phyloP scores from a whole-genome alignment of 2,113 vertebrate genomes.

The Acrocephalus kingi region DNA sequence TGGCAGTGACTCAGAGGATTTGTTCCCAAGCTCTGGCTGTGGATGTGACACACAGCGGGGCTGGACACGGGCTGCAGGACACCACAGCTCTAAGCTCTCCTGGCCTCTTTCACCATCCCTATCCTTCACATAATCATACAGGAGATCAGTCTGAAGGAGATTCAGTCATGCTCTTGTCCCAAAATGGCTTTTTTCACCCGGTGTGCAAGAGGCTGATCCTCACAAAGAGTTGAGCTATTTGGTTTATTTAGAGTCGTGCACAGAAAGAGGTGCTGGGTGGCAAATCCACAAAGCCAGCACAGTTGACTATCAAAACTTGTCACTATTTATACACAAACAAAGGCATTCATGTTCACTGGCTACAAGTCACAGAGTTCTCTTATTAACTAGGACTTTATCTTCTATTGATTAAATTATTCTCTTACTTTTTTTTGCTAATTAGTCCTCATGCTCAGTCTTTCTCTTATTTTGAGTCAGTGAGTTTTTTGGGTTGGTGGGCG shows the following conservation, averaged over 20 bases:
- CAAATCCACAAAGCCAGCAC: neutral
- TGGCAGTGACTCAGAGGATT: neutral
- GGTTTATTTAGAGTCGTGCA: neutral
- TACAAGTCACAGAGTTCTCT: neutral
- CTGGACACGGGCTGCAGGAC: neutral
- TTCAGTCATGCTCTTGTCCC: neutral
- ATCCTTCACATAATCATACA: neutral
- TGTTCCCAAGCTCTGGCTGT: neutral
- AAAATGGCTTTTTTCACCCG: neutral
- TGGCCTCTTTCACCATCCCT: neutral
- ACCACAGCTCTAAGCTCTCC: neutral
- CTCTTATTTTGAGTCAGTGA: neutral
- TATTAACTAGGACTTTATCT: neutral
- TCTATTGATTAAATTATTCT: neutral
- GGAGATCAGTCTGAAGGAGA: neutral
- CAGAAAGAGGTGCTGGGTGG: neutral
- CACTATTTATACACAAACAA: neutral
- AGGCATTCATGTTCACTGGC: neutral
- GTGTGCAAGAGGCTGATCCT: neutral
- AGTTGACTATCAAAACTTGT: accelerated
- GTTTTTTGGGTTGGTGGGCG: neutral
- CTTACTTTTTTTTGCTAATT: neutral
- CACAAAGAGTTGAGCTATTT: neutral
- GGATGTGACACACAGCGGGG: neutral
- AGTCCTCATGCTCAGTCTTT: neutral